phyloP scores from a whole-genome alignment of 2,888 invertebrate genomes.

The Drosophila gaucha region DNA sequence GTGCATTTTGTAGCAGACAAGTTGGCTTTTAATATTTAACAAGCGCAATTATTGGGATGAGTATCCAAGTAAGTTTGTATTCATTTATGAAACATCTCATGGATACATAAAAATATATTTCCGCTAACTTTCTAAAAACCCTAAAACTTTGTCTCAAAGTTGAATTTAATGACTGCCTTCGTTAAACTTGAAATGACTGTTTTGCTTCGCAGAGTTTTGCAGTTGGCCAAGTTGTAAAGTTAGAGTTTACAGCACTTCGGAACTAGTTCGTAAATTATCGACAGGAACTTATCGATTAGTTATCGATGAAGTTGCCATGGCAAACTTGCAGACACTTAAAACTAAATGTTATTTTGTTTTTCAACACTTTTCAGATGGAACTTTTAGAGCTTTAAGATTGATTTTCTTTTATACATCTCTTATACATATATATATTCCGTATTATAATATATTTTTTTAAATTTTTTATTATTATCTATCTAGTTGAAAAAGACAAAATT shows the following conservation, averaged over 20 bases:
- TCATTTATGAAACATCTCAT: conserved; percentile 53
- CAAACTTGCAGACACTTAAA: neutral
- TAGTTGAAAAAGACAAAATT: too few relatives aligned
- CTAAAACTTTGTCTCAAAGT: conserved; percentile 34
- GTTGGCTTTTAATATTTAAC: conserved; percentile 67
- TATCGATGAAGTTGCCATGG: conserved; percentile 3
- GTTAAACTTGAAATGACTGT: conserved; percentile 16
- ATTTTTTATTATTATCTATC: neutral
- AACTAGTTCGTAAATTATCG: conserved; percentile 8
- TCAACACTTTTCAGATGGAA: neutral
- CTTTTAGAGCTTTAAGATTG: neutral
- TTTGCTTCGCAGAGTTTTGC: conserved; percentile 19
- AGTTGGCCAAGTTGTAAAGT: conserved; percentile 2
- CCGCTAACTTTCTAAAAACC: neutral
- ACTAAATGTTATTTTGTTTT: neutral
- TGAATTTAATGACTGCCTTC: conserved; percentile 26
- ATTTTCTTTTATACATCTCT: neutral
- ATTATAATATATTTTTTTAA: too few relatives aligned
- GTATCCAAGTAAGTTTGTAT: conserved; percentile 54
- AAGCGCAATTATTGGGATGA: conserved; percentile 69
- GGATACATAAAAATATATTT: conserved; percentile 8
- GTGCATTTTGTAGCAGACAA: conserved; percentile 53
- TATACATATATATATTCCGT: too few relatives aligned
- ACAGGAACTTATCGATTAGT: conserved; percentile 1
- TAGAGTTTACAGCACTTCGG: conserved; percentile 3